Percentiles rank a stretch among this genome's conserved stretches.
Evolutionary conservation across 2,888 invertebrate genomes (phyloP).

Genomic region (Criorhina ranunculi): DNA sequence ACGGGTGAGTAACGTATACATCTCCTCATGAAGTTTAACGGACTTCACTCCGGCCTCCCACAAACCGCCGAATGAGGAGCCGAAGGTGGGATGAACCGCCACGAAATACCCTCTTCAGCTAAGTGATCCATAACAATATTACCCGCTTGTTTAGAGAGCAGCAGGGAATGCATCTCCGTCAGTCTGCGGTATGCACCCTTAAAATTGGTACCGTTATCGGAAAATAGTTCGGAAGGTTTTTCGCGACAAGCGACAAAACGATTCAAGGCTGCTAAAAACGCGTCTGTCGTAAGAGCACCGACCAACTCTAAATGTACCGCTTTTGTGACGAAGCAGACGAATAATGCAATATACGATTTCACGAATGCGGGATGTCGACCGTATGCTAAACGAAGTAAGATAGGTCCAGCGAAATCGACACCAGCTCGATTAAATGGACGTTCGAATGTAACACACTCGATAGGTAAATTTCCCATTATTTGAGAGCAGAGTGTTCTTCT

Average conservation of each 20-base stretch:
- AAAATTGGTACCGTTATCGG: too few relatives aligned
- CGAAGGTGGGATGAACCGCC: constrained; percentile 29
- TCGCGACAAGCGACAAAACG: too few relatives aligned
- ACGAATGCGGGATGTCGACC: constrained; percentile 10
- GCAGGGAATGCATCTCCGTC: too few relatives aligned
- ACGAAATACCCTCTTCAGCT: constrained; percentile 16
- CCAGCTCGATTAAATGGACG: constrained; percentile 25
- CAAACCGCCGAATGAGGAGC: too few relatives aligned
- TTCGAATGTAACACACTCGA: too few relatives aligned
- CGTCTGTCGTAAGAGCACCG: too few relatives aligned
- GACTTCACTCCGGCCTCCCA: constrained; percentile 16
- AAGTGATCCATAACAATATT: constrained; percentile 10
- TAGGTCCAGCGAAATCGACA: constrained; percentile 36
- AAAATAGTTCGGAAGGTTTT: too few relatives aligned
- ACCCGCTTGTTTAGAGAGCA: too few relatives aligned
- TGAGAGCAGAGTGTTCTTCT: too few relatives aligned
- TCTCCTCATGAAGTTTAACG: constrained; percentile 23
- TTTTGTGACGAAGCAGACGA: constrained; percentile 38
- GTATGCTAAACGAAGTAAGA: background rate
- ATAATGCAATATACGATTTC: constrained; percentile 25
- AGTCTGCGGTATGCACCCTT: too few relatives aligned
- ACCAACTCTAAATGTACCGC: constrained; percentile 26
- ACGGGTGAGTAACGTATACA: constrained; percentile 7
- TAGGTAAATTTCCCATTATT: too few relatives aligned
- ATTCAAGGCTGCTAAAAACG: too few relatives aligned